Conservation (phyloP, 1,140 invertebrate genomes). For the Brachionus angularis region DNA sequence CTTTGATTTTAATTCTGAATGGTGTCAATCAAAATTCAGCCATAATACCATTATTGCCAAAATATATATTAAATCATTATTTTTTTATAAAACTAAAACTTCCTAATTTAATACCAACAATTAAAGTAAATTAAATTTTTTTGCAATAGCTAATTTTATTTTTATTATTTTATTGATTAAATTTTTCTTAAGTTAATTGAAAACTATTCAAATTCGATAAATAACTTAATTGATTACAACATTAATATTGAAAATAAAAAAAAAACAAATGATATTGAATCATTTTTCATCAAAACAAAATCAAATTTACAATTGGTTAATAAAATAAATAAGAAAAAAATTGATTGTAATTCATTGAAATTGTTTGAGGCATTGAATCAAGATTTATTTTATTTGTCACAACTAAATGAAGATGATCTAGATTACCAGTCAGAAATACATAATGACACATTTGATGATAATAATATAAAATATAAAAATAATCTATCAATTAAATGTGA, state of each 20-base stretch:
- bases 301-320: too few species aligned
- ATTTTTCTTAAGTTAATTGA: too few species aligned
- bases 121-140: constrained; percentile 69
- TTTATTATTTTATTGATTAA: too few species aligned
- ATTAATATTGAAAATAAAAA: not conserved
- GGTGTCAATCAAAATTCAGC: constrained; percentile 81
- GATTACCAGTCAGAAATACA: too few species aligned
- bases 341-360: not conserved
- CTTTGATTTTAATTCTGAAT: constrained; percentile 88
- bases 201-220: not conserved
- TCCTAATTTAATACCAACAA: constrained; percentile 79
- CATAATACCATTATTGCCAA: constrained; percentile 83
- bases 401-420: not conserved
- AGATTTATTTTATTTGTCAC: not conserved
- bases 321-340: too few species aligned
- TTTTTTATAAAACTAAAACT: constrained; percentile 86
- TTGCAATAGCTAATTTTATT: too few species aligned
- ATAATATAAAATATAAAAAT: too few species aligned
- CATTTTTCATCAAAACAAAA: constrained; percentile 32
- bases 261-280: constrained; percentile 7
- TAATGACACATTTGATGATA: too few species aligned
- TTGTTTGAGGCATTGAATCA: constrained; percentile 1
- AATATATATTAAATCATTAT: constrained; percentile 86
- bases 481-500: constrained; percentile 15
- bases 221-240: not conserved